Evolutionary conservation across 2,888 invertebrate species (phyloP), one percentile per base, ranked within the genome.

Genomic region (Ceriagrion tenellum): DNA sequence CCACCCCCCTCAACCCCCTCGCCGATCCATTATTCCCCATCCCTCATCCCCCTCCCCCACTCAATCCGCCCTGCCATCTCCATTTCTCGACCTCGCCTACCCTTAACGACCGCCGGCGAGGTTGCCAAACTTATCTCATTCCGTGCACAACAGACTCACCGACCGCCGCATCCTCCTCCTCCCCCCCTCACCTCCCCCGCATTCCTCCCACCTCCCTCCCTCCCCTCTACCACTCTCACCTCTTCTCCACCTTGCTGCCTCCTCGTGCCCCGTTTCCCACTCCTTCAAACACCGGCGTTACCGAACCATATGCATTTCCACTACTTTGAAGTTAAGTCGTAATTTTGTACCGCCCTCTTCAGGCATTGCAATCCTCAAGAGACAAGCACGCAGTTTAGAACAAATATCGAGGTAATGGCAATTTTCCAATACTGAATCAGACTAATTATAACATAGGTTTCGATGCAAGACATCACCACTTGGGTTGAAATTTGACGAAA

Each of bases 71-170:
- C 6, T 47, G 16, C 30, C 63, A 59, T 95, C 40, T 63, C 16
- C 90, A 69, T 74, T 91, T 91, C 90, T 35, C 95, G 88, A 40
- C 63, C 95, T 95, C 95, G 59, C 89, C 59, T 59, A 90, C 95
- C 93, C 93, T 93, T 69, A 47, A 47, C 40, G 69, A n/a, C 47
- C 93, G 47, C 13, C 69, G 63, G 93, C 93, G 74, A 74, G 93
- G 93, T 93, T 93, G 93, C 93, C 93, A 93, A 93, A 93, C 69
- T 69, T 93, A 63, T 69, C 93, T 93, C 93, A 74, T 93, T 69
- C 93, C 93, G 63, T 69, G 69, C 91, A 91, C 91, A 91, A 91
- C 59, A 59, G 93, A 47, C 47, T 26, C 26, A 63, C 69, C n/a
- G 40, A 23, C 35, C 91, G 30, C 35, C 59, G 47, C 12, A n/a